phyloP scores from a whole-genome alignment of 2,888 invertebrate species.

The Argynnis bischoffii region DNA sequence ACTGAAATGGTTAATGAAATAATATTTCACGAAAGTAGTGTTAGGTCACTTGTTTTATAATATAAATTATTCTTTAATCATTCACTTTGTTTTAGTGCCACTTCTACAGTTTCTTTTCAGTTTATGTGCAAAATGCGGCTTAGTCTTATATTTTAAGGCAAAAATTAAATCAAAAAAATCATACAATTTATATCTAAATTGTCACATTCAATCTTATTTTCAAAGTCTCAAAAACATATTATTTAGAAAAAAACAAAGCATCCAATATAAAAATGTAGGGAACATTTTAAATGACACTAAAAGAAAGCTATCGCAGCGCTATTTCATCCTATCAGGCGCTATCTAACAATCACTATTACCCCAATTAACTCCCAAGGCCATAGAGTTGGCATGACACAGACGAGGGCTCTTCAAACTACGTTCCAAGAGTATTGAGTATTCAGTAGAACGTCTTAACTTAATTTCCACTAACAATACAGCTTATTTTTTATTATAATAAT shows the following conservation, averaged over 20 bases:
- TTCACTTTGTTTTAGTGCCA: no score
- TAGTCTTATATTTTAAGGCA: no score
- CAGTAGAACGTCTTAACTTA: slow-evolving; percentile 1
- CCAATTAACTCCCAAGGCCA: slow-evolving; percentile 46
- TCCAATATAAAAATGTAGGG: slow-evolving; percentile 6
- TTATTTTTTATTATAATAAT: background rate
- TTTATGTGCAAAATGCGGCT: no score
- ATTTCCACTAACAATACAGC: slow-evolving; percentile 7
- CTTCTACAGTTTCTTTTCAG: no score
- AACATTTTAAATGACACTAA: slow-evolving; percentile 19
- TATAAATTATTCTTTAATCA: no score
- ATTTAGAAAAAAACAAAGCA: background rate
- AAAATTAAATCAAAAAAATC: no score
- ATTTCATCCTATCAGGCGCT: slow-evolving; percentile 30
- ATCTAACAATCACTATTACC: slow-evolving; percentile 36
- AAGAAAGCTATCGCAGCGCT: slow-evolving; percentile 25
- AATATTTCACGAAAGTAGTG: no score
- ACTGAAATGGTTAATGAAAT: no score
- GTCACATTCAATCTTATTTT: background rate
- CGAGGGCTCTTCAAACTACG: slow-evolving; percentile 12
- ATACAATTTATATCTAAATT: no score
- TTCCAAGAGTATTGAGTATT: slow-evolving; percentile 14
- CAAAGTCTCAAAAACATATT: background rate
- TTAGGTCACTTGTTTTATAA: no score
- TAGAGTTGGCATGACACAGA: slow-evolving; percentile 41